Conservation (phyloP, 2,113 vertebrate genomes). For the Ophiodon elongatus region DNA sequence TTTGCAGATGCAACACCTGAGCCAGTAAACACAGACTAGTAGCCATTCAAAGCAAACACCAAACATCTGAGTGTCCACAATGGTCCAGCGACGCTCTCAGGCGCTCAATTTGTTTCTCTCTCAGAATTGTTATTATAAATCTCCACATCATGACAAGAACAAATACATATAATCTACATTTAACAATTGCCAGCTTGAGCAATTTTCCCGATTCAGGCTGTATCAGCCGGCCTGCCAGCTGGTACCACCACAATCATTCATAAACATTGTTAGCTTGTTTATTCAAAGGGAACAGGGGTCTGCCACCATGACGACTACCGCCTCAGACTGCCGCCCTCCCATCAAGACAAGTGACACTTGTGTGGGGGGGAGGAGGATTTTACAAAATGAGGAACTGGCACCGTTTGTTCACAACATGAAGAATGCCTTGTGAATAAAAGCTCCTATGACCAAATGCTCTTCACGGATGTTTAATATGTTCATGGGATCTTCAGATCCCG, state of each 20-base stretch:
- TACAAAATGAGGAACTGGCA: conserved; percentile 24
- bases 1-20: conserved; percentile 76
- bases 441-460: conserved; percentile 13
- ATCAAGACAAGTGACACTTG: conserved; percentile 51
- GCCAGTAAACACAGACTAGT: conserved; percentile 52
- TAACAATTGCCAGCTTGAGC: not conserved
- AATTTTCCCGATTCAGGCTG: conserved; percentile 7
- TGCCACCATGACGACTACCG: conserved; percentile 73
- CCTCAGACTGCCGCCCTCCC: conserved; percentile 54
- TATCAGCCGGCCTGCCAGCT: conserved; percentile 57
- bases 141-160: not conserved
- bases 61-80: conserved; percentile 13
- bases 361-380: conserved; percentile 1
- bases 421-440: conserved; percentile 27
- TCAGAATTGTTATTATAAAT: conserved; percentile 4
- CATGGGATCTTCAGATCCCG: conserved; percentile 19
- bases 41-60: conserved; percentile 52
- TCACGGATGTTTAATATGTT: conserved; percentile 18
- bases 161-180: not conserved
- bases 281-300: conserved; percentile 67
- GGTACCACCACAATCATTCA: conserved; percentile 62
- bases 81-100: not conserved
- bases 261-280: conserved; percentile 68
- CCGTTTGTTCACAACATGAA: conserved; percentile 5
- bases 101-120: not conserved